phyloP scores from a whole-genome alignment of 2,113 vertebrate species.

The Triplophysa tibetana region DNA sequence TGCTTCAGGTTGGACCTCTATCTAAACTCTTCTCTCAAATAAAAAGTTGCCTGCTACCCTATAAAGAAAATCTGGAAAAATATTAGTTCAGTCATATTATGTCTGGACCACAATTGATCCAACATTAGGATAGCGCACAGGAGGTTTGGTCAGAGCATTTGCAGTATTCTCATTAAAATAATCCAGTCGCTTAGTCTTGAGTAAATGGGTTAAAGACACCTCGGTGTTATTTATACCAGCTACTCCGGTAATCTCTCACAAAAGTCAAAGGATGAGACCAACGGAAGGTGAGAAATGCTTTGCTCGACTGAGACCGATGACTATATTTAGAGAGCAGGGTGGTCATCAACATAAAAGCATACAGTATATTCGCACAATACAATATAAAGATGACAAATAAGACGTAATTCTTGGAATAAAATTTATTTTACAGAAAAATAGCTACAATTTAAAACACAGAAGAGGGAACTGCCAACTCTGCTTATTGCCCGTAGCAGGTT shows the following conservation, averaged over 20 bases:
- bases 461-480: too few species aligned
- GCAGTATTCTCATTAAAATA: constrained; percentile 35
- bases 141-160: not conserved
- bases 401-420: not conserved
- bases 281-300: too few species aligned
- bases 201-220: constrained; percentile 38
- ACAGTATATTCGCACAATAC: not conserved
- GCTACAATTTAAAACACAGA: too few species aligned
- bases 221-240: constrained; percentile 58
- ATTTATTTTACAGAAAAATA: not conserved
- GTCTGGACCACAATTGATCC: not conserved
- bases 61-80: too few species aligned
- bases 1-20: too few species aligned
- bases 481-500: too few species aligned
- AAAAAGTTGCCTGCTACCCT: too few species aligned
- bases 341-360: not conserved
- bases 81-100: too few species aligned
- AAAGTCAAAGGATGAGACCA: not conserved
- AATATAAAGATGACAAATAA: not conserved
- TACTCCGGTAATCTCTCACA: constrained; percentile 57
- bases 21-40: too few species aligned
- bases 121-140: not conserved
- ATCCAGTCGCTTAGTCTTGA: constrained; percentile 39
- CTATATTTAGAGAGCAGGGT: not conserved
- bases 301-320: not conserved